A percentile compares a stretch with the other conserved stretches of the same genome.
Conservation (phyloP, 2,797 vertebrate species). For the Ciconia nigra region DNA sequence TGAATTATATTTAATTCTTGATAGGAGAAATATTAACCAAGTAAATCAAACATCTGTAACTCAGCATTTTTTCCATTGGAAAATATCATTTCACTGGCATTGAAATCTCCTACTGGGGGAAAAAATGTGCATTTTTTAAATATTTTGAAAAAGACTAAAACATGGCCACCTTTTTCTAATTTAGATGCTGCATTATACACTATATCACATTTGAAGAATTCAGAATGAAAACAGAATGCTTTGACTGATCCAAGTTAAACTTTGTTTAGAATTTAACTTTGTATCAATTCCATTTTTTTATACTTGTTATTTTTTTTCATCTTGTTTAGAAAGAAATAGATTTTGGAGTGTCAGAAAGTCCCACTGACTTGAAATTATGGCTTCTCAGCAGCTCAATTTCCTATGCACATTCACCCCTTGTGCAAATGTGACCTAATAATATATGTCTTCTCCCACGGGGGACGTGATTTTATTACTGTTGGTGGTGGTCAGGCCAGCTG, state of each 20-base stretch:
- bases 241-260: not conserved
- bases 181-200: not conserved
- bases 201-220: not conserved
- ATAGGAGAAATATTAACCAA: not conserved
- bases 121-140: not conserved
- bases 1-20: not conserved
- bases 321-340: not conserved
- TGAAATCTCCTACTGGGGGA: not conserved
- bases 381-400: not conserved
- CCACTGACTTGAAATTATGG: not conserved
- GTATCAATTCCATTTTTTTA: not conserved
- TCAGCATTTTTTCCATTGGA: not conserved
- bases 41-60: not conserved
- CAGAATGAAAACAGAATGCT: not conserved
- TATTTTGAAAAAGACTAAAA: not conserved
- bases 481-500: not conserved
- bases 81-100: not conserved
- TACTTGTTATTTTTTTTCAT: not conserved
- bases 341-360: not conserved
- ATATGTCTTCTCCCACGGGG: not conserved
- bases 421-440: not conserved
- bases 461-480: not conserved
- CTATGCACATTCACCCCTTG: not conserved
- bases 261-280: not conserved
- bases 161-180: not conserved